phyloP scores from a whole-genome alignment of 1,140 invertebrate genomes.

The Apis laboriosa region DNA sequence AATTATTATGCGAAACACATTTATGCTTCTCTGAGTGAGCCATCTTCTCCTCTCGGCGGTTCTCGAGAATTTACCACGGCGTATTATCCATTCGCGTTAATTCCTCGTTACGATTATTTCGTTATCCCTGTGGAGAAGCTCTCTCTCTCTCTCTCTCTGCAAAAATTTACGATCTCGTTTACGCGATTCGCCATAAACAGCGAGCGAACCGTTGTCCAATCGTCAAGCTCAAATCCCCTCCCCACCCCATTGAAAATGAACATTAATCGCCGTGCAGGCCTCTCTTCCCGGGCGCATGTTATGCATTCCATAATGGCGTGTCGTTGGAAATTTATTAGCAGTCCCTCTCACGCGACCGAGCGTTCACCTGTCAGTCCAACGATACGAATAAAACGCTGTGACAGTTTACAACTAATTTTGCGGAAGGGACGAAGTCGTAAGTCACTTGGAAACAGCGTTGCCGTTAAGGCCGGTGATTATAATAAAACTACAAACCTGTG shows the following conservation, averaged over 20 bases:
- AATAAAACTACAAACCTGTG: background rate
- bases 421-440: background rate
- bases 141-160: too few relatives aligned
- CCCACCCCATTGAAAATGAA: background rate
- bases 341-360: background rate
- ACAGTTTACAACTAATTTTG: background rate
- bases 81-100: conserved; percentile 19
- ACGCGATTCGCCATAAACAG: background rate
- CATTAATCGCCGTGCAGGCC: background rate
- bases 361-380: background rate
- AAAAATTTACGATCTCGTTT: conserved; percentile 7
- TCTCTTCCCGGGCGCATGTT: background rate
- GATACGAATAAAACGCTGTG: background rate
- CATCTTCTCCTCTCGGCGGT: background rate
- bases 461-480: background rate
- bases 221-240: background rate
- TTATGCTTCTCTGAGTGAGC: background rate
- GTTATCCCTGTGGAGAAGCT: background rate
- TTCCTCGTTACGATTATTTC: background rate
- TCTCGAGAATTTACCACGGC: background rate
- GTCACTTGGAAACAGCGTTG: background rate
- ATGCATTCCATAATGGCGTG: background rate
- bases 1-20: conserved; percentile 28
- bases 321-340: background rate
- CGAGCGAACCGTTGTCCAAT: background rate